These are phyloP conservation scores for Aldrovandia affinis DNA, from an alignment of 2,797 vertebrate species.

Conservation along the genomic window DNA sequence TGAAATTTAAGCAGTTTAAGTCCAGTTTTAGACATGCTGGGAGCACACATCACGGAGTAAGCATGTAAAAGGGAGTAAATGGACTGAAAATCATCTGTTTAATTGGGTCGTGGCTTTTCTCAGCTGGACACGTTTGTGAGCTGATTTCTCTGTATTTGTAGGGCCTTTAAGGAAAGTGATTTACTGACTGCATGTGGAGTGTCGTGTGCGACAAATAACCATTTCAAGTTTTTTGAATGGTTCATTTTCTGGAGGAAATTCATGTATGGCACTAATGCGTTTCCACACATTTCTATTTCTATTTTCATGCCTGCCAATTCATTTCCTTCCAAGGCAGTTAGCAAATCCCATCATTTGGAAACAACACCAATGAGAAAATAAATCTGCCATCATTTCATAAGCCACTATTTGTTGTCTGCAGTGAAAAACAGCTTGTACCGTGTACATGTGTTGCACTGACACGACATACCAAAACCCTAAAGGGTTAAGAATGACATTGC, in stretches of 20 bases:
- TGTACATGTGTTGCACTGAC: background rate
- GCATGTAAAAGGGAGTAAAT: no score
- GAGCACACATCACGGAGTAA: no score
- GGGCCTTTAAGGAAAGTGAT: background rate
- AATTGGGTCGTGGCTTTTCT: background rate
- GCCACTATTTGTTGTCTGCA: background rate
- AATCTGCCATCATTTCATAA: background rate
- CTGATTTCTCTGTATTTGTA: background rate
- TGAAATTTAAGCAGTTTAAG: no score
- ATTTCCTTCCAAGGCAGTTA: no score
- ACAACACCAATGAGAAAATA: background rate
- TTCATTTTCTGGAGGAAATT: no score
- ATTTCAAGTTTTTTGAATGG: background rate
- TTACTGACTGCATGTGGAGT: background rate
- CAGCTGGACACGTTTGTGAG: background rate
- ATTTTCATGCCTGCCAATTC: no score
- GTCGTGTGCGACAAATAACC: background rate
- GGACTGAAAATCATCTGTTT: no score
- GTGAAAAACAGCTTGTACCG: background rate
- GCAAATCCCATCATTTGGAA: background rate
- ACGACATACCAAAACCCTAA: background rate
- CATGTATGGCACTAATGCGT: background rate
- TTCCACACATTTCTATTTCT: background rate
- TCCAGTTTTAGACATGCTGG: no score
- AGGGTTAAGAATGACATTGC: background rate